Evolutionary conservation across 2,113 vertebrate species (phyloP), one percentile per base, ranked within the genome.

Genomic region (Odocoileus hemionus): DNA sequence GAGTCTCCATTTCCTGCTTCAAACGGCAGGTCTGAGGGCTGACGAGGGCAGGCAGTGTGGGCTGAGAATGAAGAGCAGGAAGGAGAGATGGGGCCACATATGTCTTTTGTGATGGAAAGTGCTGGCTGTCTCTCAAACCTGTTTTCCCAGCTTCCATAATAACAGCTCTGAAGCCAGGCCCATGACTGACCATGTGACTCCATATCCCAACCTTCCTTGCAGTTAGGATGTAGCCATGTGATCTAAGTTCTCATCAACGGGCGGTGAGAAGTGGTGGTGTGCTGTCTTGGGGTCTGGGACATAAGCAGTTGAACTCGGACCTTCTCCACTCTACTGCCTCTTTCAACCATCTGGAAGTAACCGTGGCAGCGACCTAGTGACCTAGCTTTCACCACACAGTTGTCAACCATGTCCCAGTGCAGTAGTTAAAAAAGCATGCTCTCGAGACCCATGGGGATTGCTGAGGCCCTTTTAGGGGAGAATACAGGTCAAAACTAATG

Each of bases 1-100:
- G 13, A 16, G 1, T 61, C 30, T 50, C 45, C 14, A 8, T 6
- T 1, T 39, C 13, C 10, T 39, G 1, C 2, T 13, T 2, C 15
- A 82, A 52, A 78, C 8, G n/a, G 30, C 43, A 84, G 23, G 39
- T 30, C 7, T 19, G 3, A 21, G 52, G 33, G 36, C 52, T 52
- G 39, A 57, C 70, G 25, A 82, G 64, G 50, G 33, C 39, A 30
- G 50, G 33, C 39, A 30, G 3, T 26, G 55, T 17, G 57, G 17
- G 11, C 57, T 58, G 85, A 91, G 80, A 45, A 83, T 6, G 50
- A 26, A 67, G 47, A 33, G 6, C 13, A 33, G 25, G 5, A 61
- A 70, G 47, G 54, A 60, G 80, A 19, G 47, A 14, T 1, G 19
- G 15, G 17, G 6, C 17, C 45, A 50, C 13, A 58, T 39, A 67